phyloP scores from a whole-genome alignment of 2,888 invertebrate genomes.

The Eupithecia dodoneata region DNA sequence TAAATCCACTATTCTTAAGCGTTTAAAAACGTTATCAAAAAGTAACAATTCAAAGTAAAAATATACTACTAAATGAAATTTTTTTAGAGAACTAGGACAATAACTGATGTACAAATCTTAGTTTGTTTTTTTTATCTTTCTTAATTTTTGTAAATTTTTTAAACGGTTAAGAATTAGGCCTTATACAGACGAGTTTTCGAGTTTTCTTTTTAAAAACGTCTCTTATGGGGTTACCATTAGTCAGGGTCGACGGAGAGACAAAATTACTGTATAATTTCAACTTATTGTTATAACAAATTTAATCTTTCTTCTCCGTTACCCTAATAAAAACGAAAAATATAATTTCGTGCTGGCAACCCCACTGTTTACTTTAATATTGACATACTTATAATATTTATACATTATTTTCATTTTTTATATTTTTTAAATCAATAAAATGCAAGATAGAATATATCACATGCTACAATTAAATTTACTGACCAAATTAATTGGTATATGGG shows the following conservation, averaged over 20 bases:
- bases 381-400: slow-evolving; percentile 36
- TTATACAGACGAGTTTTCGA: background rate
- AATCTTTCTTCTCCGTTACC: slow-evolving; percentile 11
- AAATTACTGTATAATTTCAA: slow-evolving; percentile 14
- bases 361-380: slow-evolving; percentile 26
- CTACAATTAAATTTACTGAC: slow-evolving; percentile 37
- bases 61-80: background rate
- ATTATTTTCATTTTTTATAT: slow-evolving; percentile 39
- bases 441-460: slow-evolving; percentile 45
- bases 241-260: background rate
- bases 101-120: background rate
- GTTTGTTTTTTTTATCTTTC: background rate
- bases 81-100: background rate
- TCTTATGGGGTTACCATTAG: slow-evolving; percentile 9
- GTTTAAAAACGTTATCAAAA: background rate
- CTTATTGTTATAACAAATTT: slow-evolving; percentile 18
- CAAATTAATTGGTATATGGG: slow-evolving; percentile 34
- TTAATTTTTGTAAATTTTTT: background rate
- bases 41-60: background rate
- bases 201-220: background rate
- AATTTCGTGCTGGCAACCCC: slow-evolving; percentile 12
- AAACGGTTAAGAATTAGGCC: background rate
- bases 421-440: slow-evolving; percentile 43
- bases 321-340: slow-evolving; percentile 14
- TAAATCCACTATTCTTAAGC: background rate